Percentiles rank a stretch among this genome's conserved stretches.
These are phyloP conservation scores for Harpalus rufipes DNA, from an alignment of 2,888 invertebrate genomes.

Conservation along the genomic window DNA sequence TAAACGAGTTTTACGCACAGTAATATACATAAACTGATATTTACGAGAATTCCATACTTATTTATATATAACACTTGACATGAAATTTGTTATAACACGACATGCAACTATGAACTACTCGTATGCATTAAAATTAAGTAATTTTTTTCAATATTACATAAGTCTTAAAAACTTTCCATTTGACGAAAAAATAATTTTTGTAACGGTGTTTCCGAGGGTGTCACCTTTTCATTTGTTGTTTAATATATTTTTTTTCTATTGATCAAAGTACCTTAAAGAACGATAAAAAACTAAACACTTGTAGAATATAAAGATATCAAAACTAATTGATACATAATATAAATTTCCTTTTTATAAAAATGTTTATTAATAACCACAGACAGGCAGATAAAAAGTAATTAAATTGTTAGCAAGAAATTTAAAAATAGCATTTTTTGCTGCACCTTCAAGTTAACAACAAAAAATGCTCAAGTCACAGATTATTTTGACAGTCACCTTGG, in stretches of 20 bases:
- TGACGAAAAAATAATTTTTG: no score
- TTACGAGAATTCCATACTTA: background rate
- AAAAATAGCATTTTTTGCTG: slow-evolving; percentile 6
- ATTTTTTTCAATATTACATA: no score
- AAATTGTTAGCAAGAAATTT: background rate
- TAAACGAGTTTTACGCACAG: background rate
- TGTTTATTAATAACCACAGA: slow-evolving; percentile 7
- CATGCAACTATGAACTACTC: no score
- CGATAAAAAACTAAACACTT: no score
- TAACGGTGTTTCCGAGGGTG: no score
- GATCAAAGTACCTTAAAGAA: no score
- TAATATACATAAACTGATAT: background rate
- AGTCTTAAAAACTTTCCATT: no score
- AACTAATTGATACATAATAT: background rate
- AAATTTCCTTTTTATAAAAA: background rate
- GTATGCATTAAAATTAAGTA: no score
- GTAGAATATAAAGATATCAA: background rate
- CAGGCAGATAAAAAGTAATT: background rate
- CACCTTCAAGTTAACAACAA: slow-evolving; percentile 24
- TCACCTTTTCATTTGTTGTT: no score
- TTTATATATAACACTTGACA: background rate
- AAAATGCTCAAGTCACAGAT: slow-evolving; percentile 7
- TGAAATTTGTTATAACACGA: background rate
- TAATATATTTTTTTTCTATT: no score
- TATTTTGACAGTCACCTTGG: slow-evolving; percentile 43